Conservation (phyloP, 2,888 invertebrate species). For the Exocentrus adspersus region DNA sequence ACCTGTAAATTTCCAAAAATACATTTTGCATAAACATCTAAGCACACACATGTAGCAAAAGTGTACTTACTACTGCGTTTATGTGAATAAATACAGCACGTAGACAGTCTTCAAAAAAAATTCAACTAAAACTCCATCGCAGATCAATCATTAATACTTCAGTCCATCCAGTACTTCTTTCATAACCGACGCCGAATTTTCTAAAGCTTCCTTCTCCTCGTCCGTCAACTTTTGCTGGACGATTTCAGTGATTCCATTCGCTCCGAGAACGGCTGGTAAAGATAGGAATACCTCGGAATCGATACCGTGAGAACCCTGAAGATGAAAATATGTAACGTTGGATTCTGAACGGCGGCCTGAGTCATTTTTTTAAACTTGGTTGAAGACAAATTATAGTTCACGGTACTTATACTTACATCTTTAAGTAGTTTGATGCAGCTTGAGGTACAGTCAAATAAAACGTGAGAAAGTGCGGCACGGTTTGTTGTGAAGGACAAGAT, state of each 20-base stretch:
- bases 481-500: too few species aligned
- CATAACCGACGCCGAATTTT: constrained; percentile 70
- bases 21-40: too few species aligned
- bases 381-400: too few species aligned
- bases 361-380: constrained; percentile 11
- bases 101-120: background rate
- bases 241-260: constrained; percentile 76
- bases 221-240: constrained; percentile 78
- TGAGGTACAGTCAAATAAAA: too few species aligned
- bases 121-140: background rate
- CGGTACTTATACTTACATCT: background rate
- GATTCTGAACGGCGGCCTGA: background rate
- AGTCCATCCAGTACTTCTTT: constrained; percentile 42
- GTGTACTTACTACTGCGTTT: too few species aligned
- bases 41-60: too few species aligned
- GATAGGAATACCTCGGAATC: constrained; percentile 86
- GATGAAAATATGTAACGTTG: constrained; percentile 32
- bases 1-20: too few species aligned
- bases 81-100: too few species aligned
- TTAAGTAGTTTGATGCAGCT: too few species aligned
- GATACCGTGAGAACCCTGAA: constrained; percentile 84
- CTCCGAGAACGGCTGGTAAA: constrained; percentile 80
- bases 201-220: constrained; percentile 70
- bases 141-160: constrained; percentile 25
- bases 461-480: too few species aligned